Percentiles rank a stretch among this genome's conserved stretches.
Conservation (phyloP, 35 echinoderm and acorn worm genomes). For the Acanthaster planci region DNA sequence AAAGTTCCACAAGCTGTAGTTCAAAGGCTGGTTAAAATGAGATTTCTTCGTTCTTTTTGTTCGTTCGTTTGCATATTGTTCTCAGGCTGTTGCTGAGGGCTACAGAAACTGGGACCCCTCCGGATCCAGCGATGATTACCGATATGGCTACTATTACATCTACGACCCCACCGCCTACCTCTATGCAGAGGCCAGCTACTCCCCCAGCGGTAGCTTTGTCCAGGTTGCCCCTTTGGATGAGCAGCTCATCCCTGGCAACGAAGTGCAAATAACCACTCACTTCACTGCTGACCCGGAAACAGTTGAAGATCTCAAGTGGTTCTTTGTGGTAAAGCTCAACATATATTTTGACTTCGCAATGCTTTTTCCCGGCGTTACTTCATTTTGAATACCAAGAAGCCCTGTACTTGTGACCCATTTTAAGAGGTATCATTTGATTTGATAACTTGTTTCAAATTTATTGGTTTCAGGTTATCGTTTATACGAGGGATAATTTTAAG, state of each 20-base stretch:
- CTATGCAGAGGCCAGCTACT: slow-evolving; percentile 43
- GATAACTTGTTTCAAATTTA: too few species aligned
- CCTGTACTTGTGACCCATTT: too few species aligned
- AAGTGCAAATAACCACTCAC: slow-evolving; percentile 38
- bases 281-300: slow-evolving; percentile 33
- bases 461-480: too few species aligned
- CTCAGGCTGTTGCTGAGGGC: slow-evolving; percentile 29
- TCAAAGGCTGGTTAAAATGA: too few species aligned
- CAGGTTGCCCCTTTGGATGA: slow-evolving; percentile 59
- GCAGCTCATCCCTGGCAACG: slow-evolving; percentile 38
- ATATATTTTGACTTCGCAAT: not conserved
- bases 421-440: too few species aligned
- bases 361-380: too few species aligned
- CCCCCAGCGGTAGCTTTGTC: slow-evolving; percentile 78
- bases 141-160: slow-evolving; percentile 8
- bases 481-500: too few species aligned
- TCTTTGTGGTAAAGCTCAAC: slow-evolving; percentile 21
- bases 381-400: too few species aligned
- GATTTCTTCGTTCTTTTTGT: too few species aligned
- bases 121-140: not conserved
- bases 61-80: too few species aligned
- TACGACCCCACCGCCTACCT: slow-evolving; percentile 32
- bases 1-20: too few species aligned
- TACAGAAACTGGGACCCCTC: not conserved
- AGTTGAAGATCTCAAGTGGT: slow-evolving; percentile 6